These are phyloP conservation scores for Ditula angustiorana DNA, from an alignment of 2,888 invertebrate species.

Conservation along the genomic window DNA sequence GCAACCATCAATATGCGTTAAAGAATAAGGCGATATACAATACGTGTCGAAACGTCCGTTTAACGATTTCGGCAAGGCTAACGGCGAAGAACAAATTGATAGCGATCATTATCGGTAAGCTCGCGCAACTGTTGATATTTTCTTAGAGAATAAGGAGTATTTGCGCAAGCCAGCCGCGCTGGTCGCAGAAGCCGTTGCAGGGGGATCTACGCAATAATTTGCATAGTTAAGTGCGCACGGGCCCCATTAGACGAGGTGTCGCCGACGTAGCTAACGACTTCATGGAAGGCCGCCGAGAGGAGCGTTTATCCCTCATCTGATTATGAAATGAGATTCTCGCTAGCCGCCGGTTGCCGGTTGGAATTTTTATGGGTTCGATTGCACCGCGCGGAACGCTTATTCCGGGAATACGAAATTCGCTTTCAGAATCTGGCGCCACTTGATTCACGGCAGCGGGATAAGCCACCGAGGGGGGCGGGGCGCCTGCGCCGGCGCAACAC, in stretches of 20 bases:
- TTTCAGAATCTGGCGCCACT: constrained; percentile 43
- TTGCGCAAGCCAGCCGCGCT: constrained; percentile 47
- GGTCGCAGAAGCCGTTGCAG: constrained; percentile 32
- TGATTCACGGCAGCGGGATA: constrained; percentile 51
- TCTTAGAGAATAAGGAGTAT: constrained; percentile 51
- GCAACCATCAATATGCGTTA: constrained; percentile 44
- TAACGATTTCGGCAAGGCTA: constrained; percentile 47
- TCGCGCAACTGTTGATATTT: constrained; percentile 52
- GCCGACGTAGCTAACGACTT: constrained; percentile 61
- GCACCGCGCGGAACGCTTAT: constrained; percentile 46
- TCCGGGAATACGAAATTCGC: constrained; percentile 44
- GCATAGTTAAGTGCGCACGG: constrained; percentile 59
- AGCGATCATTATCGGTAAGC: constrained; percentile 48
- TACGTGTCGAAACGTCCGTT: constrained; percentile 42
- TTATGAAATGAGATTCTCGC: constrained; percentile 56
- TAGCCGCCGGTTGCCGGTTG: constrained; percentile 37
- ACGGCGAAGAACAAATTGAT: constrained; percentile 48
- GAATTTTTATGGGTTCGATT: constrained; percentile 56
- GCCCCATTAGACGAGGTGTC: constrained; percentile 63
- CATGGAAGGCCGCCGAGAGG: constrained; percentile 55
- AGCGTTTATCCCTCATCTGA: constrained; percentile 51
- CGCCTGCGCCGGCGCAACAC: constrained; percentile 60
- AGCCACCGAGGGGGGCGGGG: constrained; percentile 65
- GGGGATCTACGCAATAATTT: constrained; percentile 52
- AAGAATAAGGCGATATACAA: constrained; percentile 46